Conservation (phyloP, 2,113 vertebrate genomes). For the Oriolus oriolus region DNA sequence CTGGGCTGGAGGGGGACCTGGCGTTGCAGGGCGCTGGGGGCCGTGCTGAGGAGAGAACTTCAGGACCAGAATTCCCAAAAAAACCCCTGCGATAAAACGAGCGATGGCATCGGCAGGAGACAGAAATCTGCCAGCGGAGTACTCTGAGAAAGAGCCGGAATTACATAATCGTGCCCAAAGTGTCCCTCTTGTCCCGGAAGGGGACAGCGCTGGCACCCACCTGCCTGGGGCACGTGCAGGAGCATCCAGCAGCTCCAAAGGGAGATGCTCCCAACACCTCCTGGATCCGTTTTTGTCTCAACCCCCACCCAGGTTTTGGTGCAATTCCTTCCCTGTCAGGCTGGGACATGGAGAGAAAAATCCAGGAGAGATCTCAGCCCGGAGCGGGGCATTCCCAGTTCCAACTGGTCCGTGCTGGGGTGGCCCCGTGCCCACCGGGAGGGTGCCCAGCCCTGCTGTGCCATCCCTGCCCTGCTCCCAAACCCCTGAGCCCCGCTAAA, state of each 20-base stretch:
- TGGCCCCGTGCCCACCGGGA: fast-evolving
- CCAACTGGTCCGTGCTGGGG: background rate
- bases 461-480: no score
- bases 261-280: background rate
- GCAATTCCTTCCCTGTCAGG: fast-evolving
- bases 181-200: background rate
- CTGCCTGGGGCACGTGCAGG: background rate
- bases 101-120: background rate
- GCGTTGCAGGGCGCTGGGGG: background rate
- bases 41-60: background rate
- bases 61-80: fast-evolving
- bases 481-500: fast-evolving
- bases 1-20: no score
- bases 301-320: background rate
- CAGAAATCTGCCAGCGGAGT: background rate
- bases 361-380: fast-evolving
- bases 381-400: background rate
- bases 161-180: background rate
- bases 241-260: background rate
- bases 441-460: background rate
- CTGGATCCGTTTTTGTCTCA: background rate
- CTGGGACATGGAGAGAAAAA: background rate
- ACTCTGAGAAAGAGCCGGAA: no score
- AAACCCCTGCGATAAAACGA: background rate
- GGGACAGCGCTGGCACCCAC: background rate